These are phyloP conservation scores for Pollenia angustigena DNA, from an alignment of 2,888 invertebrate genomes.

Conservation along the genomic window DNA sequence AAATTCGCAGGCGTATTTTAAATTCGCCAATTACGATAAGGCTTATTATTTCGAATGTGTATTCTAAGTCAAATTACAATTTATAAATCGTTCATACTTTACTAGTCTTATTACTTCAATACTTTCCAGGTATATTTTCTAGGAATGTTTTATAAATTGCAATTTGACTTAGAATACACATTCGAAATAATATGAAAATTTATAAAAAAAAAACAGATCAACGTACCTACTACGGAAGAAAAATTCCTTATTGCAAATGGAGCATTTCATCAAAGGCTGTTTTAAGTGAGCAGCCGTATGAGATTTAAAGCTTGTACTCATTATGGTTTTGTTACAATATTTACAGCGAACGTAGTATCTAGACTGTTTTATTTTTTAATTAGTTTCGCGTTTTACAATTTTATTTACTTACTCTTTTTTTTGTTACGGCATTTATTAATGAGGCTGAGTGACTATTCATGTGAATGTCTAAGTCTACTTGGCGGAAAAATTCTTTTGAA, in stretches of 20 bases:
- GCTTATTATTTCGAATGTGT: too few species aligned
- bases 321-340: slow-evolving; percentile 60
- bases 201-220: neutral
- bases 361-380: neutral
- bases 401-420: slow-evolving; percentile 12
- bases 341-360: slow-evolving; percentile 61
- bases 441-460: slow-evolving; percentile 38
- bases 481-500: slow-evolving; percentile 46
- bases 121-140: too few species aligned
- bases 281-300: slow-evolving; percentile 64
- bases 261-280: slow-evolving; percentile 62
- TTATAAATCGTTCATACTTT: too few species aligned
- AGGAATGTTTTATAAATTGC: too few species aligned
- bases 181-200: too few species aligned
- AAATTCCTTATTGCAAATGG: slow-evolving; percentile 59
- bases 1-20: too few species aligned
- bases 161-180: too few species aligned
- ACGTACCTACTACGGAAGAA: slow-evolving; percentile 48
- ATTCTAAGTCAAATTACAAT: too few species aligned
- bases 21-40: too few species aligned
- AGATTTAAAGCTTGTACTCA: slow-evolving; percentile 50
- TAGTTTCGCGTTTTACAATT: too few species aligned
- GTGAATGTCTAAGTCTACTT: slow-evolving; percentile 50
- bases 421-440: neutral
- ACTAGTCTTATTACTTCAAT: too few species aligned